Evolutionary conservation across 2,797 vertebrate species (phyloP).

Genomic region (Tarsius wallacei): DNA sequence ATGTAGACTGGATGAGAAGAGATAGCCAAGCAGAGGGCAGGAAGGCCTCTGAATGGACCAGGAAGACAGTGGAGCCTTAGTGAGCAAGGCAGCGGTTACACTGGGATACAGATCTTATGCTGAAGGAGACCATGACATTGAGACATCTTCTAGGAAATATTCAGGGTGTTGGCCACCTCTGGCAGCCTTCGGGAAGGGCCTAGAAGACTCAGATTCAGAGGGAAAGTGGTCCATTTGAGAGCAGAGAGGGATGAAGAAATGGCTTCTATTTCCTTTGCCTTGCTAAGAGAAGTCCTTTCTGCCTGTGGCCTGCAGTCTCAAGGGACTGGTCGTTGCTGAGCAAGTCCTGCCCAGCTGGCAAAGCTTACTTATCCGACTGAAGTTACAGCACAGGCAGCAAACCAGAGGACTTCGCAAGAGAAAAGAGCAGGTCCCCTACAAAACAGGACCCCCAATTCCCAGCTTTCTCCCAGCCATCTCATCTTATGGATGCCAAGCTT

Average conservation of each 20-base stretch:
- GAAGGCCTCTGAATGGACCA: neutral
- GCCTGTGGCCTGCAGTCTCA: neutral
- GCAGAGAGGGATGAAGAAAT: neutral
- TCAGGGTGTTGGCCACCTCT: neutral
- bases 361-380: neutral
- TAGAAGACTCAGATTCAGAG: neutral
- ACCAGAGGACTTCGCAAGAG: neutral
- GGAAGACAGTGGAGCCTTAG: accelerated
- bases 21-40: neutral
- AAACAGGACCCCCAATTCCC: neutral
- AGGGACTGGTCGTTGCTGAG: neutral
- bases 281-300: neutral
- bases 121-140: neutral
- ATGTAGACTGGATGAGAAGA: neutral
- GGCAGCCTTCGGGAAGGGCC: neutral
- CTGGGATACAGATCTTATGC: neutral
- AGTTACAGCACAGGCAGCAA: neutral
- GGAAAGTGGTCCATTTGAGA: neutral
- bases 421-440: neutral
- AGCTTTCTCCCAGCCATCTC: neutral
- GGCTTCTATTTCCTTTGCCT: neutral
- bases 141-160: neutral
- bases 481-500: neutral
- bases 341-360: neutral
- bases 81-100: neutral